Percentiles rank a stretch among this genome's conserved stretches.
Conservation (phyloP, 2,888 invertebrate genomes). For the Xanthorhoe spadicearia region DNA sequence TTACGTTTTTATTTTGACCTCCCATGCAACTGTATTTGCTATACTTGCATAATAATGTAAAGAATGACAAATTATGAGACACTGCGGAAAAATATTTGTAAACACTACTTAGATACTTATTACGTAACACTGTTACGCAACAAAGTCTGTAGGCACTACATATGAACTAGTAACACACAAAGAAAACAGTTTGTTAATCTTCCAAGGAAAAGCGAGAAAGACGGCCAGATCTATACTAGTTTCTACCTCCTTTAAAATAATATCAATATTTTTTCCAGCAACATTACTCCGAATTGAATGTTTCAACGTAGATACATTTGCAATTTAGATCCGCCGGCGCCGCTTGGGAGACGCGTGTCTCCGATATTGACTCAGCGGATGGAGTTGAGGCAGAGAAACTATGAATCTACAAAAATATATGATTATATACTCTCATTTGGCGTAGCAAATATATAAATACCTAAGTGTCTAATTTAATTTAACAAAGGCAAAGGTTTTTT, state of each 20-base stretch:
- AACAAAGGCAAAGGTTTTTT: background rate
- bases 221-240: background rate
- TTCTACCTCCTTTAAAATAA: conserved; percentile 29
- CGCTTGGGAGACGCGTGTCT: conserved; percentile 63
- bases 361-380: conserved; percentile 61
- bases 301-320: conserved; percentile 62
- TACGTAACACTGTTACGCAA: no score
- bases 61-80: no score
- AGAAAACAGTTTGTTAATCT: no score
- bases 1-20: no score
- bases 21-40: no score
- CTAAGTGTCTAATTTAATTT: no score
- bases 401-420: conserved; percentile 41
- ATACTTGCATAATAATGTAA: no score
- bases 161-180: no score
- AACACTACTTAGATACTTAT: no score
- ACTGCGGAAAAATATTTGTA: no score
- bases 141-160: no score
- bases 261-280: conserved; percentile 45
- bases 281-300: conserved; percentile 59
- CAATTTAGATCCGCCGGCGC: conserved; percentile 66
- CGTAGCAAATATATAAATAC: background rate
- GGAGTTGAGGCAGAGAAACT: conserved; percentile 43
- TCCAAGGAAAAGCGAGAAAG: background rate
- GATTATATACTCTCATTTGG: conserved; percentile 1